A percentile compares a stretch with the other conserved stretches of the same genome.
These are phyloP conservation scores for Mustelus asterias DNA, from an alignment of 2,113 vertebrate genomes.

Conservation along the genomic window DNA sequence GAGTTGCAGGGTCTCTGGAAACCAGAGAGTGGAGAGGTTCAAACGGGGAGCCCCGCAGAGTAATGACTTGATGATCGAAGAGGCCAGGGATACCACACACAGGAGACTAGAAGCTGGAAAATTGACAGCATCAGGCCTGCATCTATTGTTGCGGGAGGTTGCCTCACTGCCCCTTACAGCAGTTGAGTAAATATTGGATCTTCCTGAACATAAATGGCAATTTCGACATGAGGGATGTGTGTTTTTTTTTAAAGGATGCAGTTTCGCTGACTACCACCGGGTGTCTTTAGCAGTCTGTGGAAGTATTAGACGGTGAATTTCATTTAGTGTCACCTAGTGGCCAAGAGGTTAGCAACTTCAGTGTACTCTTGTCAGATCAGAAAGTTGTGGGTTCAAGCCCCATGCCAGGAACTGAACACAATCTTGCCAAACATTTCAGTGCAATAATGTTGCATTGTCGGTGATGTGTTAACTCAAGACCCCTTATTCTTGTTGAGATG, in stretches of 20 bases:
- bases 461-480: not conserved
- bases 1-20: not conserved
- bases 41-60: not conserved
- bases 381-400: not conserved
- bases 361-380: too few relatives aligned
- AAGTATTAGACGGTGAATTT: not conserved
- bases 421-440: not conserved
- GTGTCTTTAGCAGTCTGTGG: slow-evolving; percentile 10
- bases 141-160: not conserved
- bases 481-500: not conserved
- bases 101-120: not conserved
- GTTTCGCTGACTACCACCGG: not conserved
- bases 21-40: not conserved
- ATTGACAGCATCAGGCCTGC: not conserved
- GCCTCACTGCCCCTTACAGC: too few relatives aligned
- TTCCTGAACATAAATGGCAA: not conserved
- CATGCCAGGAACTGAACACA: not conserved
- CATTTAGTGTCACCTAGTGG: not conserved
- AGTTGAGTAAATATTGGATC: not conserved
- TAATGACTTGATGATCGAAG: not conserved
- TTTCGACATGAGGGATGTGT: not conserved
- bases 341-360: not conserved
- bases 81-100: not conserved
- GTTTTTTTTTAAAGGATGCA: not conserved
- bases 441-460: not conserved